Evolutionary conservation across 2,888 invertebrate species (phyloP).

Genomic region (Plagiodera versicolora): DNA sequence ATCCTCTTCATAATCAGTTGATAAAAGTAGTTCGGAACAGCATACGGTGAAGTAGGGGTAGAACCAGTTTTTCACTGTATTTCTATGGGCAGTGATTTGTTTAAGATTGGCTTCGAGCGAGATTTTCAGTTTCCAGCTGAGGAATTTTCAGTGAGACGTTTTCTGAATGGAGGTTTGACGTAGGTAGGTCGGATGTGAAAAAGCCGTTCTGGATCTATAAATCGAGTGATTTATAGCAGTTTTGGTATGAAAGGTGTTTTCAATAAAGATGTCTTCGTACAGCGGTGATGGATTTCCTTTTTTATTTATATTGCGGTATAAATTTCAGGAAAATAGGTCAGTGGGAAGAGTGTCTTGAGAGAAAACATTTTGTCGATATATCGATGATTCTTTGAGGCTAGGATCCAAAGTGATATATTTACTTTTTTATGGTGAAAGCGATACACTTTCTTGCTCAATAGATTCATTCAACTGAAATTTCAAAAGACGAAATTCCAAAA

Average conservation of each 20-base stretch:
- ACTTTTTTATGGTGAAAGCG: too few relatives aligned
- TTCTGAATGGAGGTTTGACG: slow-evolving; percentile 8
- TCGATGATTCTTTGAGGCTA: not conserved
- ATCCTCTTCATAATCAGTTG: too few relatives aligned
- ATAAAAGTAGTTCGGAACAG: too few relatives aligned
- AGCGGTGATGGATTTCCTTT: slow-evolving; percentile 2
- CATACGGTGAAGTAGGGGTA: too few relatives aligned
- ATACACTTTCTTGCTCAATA: too few relatives aligned
- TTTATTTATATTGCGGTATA: not conserved
- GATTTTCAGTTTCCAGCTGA: not conserved
- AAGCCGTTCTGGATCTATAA: slow-evolving; percentile 9
- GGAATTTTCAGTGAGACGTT: slow-evolving; percentile 13
- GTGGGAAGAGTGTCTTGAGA: not conserved
- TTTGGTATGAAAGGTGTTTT: not conserved
- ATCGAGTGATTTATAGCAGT: slow-evolving; percentile 13
- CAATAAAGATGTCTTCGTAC: slow-evolving; percentile 1
- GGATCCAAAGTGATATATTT: too few relatives aligned
- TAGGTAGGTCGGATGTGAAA: slow-evolving; percentile 18
- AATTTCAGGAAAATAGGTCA: not conserved
- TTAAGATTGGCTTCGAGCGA: slow-evolving; percentile 7
- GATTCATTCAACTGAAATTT: too few relatives aligned
- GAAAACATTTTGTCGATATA: not conserved
- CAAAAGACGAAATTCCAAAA: too few relatives aligned
- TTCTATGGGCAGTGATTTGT: not conserved
- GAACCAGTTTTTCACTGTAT: not conserved